Conservation (phyloP, 1,140 invertebrate genomes). For the Cotesia typhae region DNA sequence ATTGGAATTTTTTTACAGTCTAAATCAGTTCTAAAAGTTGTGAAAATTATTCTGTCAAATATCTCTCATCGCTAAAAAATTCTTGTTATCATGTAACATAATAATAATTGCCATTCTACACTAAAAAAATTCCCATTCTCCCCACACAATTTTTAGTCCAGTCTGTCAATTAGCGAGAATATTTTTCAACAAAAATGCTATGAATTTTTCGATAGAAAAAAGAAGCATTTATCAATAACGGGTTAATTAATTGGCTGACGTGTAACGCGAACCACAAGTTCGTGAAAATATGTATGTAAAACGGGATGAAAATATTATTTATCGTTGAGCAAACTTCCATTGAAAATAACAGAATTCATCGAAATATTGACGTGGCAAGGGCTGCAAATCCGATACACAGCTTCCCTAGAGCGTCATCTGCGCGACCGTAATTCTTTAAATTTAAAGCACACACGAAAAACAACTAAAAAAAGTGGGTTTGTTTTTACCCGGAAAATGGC, state of each 20-base stretch:
- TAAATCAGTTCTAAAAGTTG: too few species aligned
- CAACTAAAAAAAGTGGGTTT: constrained; percentile 20
- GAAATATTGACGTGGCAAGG: constrained; percentile 42
- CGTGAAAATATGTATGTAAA: constrained; percentile 13
- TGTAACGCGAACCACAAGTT: constrained; percentile 33
- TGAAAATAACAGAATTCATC: constrained; percentile 28
- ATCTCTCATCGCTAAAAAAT: too few species aligned
- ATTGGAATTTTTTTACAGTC: too few species aligned
- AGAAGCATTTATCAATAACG: constrained; percentile 33
- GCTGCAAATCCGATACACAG: constrained; percentile 38
- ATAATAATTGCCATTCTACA: too few species aligned
- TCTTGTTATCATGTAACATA: too few species aligned
- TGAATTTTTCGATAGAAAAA: neutral
- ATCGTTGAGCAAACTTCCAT: constrained; percentile 26
- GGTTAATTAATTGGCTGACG: constrained; percentile 37
- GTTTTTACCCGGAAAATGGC: constrained; percentile 2
- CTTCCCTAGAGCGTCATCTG: constrained; percentile 20
- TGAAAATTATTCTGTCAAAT: too few species aligned
- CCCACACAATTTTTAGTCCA: too few species aligned
- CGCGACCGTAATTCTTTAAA: constrained; percentile 9
- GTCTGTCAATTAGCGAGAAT: too few species aligned
- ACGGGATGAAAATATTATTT: constrained; percentile 14
- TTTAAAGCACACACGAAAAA: constrained; percentile 1
- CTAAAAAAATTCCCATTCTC: too few species aligned
- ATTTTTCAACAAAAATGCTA: too few species aligned